phyloP scores from a whole-genome alignment of 2,888 invertebrate species.

The Lepidochrysops patricia region DNA sequence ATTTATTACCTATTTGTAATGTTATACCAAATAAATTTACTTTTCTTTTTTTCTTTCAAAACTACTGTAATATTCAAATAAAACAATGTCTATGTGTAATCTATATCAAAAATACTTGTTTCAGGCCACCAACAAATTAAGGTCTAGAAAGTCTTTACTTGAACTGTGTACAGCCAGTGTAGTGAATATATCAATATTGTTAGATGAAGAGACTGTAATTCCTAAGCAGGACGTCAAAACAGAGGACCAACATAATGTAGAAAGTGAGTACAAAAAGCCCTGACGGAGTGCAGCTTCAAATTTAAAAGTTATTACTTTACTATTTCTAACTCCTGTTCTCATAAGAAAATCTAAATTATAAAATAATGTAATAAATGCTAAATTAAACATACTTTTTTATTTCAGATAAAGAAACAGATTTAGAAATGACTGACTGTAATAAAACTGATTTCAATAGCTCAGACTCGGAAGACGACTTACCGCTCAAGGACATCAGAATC shows the following conservation, averaged over 20 bases:
- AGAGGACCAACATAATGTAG: neutral
- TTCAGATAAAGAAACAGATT: neutral
- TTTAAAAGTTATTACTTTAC: too few species aligned
- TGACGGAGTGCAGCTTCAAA: too few species aligned
- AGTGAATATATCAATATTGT: neutral
- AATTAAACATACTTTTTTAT: neutral
- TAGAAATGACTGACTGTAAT: neutral
- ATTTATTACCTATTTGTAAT: too few species aligned
- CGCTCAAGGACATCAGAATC: neutral
- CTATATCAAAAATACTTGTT: neutral
- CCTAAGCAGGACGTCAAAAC: neutral
- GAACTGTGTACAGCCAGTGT: neutral
- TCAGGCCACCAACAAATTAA: neutral
- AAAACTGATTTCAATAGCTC: neutral
- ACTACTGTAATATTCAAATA: too few species aligned
- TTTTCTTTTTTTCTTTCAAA: too few species aligned
- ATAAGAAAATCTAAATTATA: too few species aligned
- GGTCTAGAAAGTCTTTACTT: neutral
- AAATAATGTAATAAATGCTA: too few species aligned
- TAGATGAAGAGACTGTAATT: neutral
- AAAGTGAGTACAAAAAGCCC: neutral
- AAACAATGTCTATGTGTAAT: too few species aligned
- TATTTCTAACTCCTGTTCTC: too few species aligned
- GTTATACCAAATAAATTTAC: too few species aligned
- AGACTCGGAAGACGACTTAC: neutral